Conservation (phyloP, 2,888 invertebrate species). For the Tricholauxania praeusta region DNA sequence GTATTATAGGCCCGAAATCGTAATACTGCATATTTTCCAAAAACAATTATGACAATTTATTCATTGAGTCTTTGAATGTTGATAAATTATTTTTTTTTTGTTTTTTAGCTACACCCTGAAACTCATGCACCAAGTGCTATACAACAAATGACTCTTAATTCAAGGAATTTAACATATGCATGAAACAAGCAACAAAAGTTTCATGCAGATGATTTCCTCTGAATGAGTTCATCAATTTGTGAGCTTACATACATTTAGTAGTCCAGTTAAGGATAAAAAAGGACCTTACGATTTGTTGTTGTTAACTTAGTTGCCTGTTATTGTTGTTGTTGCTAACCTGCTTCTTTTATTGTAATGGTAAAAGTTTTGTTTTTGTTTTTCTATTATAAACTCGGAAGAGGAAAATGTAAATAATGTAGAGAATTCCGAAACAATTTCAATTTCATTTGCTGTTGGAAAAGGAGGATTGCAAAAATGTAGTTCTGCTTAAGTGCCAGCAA, state of each 20-base stretch:
- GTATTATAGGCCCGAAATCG: no score
- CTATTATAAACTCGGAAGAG: not conserved
- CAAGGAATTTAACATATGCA: slow-evolving; percentile 23
- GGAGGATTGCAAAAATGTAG: no score
- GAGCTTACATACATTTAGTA: not conserved
- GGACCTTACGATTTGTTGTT: not conserved
- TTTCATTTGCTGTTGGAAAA: not conserved
- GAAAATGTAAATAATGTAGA: slow-evolving; percentile 19
- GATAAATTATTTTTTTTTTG: no score
- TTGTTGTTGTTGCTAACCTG: slow-evolving; percentile 11
- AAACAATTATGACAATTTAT: no score
- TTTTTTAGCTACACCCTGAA: no score
- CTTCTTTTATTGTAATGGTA: slow-evolving; percentile 34
- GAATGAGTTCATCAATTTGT: slow-evolving; percentile 28
- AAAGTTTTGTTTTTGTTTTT: slow-evolving; percentile 10
- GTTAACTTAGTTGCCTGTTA: not conserved
- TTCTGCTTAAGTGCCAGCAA: no score
- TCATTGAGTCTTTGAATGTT: no score
- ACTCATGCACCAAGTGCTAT: not conserved
- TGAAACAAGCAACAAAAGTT: slow-evolving; percentile 12
- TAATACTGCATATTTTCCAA: no score
- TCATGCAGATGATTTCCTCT: slow-evolving; percentile 22
- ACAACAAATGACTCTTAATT: slow-evolving; percentile 27
- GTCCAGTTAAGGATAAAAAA: not conserved
- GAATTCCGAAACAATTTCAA: slow-evolving; percentile 15